Base-by-base conservation (phyloP, 2,888 invertebrate species). In the Mythimna impura region DNA sequence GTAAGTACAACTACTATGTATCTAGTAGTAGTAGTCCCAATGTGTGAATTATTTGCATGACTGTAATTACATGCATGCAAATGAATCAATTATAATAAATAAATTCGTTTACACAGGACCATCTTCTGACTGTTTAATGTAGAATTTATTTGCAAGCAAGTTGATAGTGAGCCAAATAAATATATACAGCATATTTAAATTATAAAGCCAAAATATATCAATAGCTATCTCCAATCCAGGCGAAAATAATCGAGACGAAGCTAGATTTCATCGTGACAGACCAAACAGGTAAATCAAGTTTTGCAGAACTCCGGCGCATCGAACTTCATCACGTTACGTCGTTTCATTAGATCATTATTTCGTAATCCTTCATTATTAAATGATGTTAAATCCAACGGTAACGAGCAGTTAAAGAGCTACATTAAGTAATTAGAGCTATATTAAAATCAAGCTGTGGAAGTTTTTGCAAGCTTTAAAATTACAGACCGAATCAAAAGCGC, bases 281-380 rank as follows among this genome's bases (percentile, higher is more conserved):
- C 81, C 78, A 88, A 90, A 93, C 94, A 88, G 89, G 92, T 90
- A 88, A 89, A 91, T 92, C 93, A 87, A 89, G 94, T 93, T 93
- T 90, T 83, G 88, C 88, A 85, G 86, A 89, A 88, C 81, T 84
- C 86, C 86, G 84, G 88, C 90, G 87, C 91, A 91, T 89, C 90
- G 89, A 89, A 90, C 89, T 90, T 89, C 74, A 80, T 82, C 78
- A 78, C 66, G 73, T 84, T 78, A 84, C 86, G 78, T 71, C 76
- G 79, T 86, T 84, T 83, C 76, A 81, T 84, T 81, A 79, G 60
- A 80, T 69, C 80, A 78, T 73, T 60, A 78, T 75, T 81, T 80
- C 80, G 69, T 82, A 76, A 83, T 66, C 9, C 58, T 58, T 58
- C 30, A 30, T 17, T 58, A 61, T 22, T 14, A 61, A 61, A 40